A percentile compares a stretch with the other conserved stretches of the same genome.
Conservation (phyloP, 1,140 invertebrate species). For the Phthorimaea operculella region DNA sequence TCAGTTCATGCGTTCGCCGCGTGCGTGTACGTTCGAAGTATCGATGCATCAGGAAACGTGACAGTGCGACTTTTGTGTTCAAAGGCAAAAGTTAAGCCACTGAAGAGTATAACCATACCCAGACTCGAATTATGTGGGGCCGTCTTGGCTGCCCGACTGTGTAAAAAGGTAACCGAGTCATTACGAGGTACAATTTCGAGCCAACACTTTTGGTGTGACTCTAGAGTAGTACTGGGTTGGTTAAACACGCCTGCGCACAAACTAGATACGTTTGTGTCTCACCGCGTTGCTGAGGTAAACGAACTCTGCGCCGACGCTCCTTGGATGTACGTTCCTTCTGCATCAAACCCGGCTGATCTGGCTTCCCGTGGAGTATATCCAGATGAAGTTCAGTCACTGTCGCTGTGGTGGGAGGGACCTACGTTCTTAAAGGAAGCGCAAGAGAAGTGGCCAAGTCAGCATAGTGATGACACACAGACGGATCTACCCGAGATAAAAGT, state of each 20-base stretch:
- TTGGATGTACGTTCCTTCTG: background rate
- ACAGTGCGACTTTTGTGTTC: background rate
- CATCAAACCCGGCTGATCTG: background rate
- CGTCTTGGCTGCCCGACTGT: background rate
- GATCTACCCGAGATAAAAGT: conserved; percentile 5
- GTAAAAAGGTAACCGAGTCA: background rate
- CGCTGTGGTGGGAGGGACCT: conserved; percentile 1
- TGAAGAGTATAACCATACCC: background rate
- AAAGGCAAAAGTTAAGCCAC: background rate
- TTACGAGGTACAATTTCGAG: background rate
- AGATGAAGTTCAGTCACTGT: background rate
- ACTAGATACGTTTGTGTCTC: background rate
- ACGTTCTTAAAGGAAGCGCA: background rate
- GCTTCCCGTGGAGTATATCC: background rate
- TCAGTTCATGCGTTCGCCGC: background rate
- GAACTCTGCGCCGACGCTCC: background rate
- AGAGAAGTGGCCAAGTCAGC: background rate
- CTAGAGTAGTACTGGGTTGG: background rate
- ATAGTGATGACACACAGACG: background rate
- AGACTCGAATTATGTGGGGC: background rate
- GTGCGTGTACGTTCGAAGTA: background rate
- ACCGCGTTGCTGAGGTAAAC: background rate
- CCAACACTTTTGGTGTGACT: background rate
- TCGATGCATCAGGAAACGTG: background rate
- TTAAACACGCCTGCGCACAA: background rate